These are phyloP conservation scores for Tor tambroides DNA, from an alignment of 2,113 vertebrate species.

Conservation along the genomic window DNA sequence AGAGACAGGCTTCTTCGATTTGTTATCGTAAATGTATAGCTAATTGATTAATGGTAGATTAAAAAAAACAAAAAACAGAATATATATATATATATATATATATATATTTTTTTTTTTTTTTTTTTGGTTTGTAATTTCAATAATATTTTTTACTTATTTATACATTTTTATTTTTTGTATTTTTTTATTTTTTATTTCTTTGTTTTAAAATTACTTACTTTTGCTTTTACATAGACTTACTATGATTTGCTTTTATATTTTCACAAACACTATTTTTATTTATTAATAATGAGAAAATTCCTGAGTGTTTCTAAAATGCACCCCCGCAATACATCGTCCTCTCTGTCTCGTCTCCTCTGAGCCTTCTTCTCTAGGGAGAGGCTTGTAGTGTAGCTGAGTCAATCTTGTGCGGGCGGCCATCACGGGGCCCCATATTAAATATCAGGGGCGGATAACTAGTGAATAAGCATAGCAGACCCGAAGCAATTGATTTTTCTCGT, in stretches of 20 bases:
- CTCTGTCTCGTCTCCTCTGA: not conserved
- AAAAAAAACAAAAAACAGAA: too few species aligned
- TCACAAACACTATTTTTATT: not conserved
- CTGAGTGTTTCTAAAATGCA: not conserved
- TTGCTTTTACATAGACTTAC: too few species aligned
- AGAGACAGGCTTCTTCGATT: too few species aligned
- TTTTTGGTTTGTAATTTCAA: not conserved
- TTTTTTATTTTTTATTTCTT: too few species aligned
- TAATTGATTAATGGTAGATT: too few species aligned
- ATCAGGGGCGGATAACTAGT: constrained; percentile 66
- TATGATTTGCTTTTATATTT: not conserved
- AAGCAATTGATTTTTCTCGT: constrained; percentile 69
- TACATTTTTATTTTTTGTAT: not conserved
- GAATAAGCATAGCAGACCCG: constrained; percentile 66
- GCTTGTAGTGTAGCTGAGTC: constrained; percentile 52
- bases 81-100: too few species aligned
- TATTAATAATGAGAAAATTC: not conserved
- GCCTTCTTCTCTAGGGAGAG: constrained; percentile 39
- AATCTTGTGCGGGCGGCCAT: constrained; percentile 56
- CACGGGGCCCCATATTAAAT: constrained; percentile 69
- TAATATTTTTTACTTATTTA: not conserved
- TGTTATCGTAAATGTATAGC: too few species aligned
- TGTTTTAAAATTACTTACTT: not conserved
- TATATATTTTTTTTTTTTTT: too few species aligned
- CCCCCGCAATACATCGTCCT: not conserved